Conservation (phyloP, 64 coral and sea anemone genomes). For the Porites lutea region DNA sequence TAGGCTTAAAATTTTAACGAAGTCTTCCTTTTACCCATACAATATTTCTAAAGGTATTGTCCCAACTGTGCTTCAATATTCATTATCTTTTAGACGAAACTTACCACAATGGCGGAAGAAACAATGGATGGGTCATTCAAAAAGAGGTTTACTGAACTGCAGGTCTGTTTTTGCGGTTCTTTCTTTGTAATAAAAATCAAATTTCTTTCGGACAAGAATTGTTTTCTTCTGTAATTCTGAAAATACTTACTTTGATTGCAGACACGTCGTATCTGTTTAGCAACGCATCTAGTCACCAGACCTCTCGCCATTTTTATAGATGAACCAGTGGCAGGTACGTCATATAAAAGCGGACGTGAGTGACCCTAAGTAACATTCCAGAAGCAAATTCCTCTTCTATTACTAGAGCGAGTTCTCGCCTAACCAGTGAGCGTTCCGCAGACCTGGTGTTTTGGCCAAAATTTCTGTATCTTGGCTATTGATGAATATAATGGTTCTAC, state of each 20-base stretch:
- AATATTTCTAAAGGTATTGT: too few species aligned
- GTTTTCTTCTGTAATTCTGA: too few species aligned
- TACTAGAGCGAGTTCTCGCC: too few species aligned
- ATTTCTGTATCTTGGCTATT: neutral
- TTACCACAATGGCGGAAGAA: neutral
- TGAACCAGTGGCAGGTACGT: conserved; percentile 28
- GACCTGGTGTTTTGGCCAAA: neutral
- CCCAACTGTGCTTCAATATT: too few species aligned
- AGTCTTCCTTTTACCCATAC: too few species aligned
- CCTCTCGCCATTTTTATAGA: conserved; percentile 2
- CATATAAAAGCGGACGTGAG: neutral
- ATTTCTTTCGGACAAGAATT: too few species aligned
- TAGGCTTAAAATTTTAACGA: too few species aligned
- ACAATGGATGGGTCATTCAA: neutral
- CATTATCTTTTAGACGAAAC: conserved; percentile 2
- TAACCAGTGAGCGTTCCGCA: too few species aligned
- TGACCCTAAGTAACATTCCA: neutral
- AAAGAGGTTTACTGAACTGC: neutral
- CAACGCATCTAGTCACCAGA: neutral
- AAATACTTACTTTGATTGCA: neutral
- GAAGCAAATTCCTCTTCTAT: neutral
- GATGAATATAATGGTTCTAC: neutral
- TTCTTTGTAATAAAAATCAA: too few species aligned
- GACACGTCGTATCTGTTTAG: conserved; percentile 4
- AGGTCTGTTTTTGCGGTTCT: neutral